phyloP scores from a whole-genome alignment of 2,888 invertebrate species.

The Chrysolina haemoptera region DNA sequence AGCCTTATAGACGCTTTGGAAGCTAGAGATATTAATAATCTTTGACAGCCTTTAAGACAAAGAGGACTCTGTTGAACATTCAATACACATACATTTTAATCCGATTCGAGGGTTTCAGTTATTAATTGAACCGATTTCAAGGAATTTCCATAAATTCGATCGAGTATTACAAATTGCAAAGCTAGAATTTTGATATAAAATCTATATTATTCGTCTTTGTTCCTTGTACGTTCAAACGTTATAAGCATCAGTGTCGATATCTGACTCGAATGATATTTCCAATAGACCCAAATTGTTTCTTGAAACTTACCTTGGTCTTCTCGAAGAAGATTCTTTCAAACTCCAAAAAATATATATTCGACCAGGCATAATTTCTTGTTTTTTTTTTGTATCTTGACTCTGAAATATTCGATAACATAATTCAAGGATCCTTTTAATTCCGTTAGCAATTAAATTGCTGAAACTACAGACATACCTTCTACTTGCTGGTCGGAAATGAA shows the following conservation, averaged over 20 bases:
- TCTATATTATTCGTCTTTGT: conserved; percentile 7
- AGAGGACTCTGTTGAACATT: conserved; percentile 50
- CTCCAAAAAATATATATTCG: too few species aligned
- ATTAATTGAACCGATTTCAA: conserved; percentile 36
- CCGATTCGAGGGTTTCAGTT: conserved; percentile 36
- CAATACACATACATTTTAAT: conserved; percentile 57
- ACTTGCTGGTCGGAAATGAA: too few species aligned
- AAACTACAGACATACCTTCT: too few species aligned
- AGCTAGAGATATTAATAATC: conserved; percentile 58
- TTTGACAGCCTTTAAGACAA: conserved; percentile 61
- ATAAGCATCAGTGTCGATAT: background rate
- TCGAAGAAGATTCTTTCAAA: too few species aligned
- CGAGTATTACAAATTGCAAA: conserved; percentile 17
- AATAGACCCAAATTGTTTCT: background rate
- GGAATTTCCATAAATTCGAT: conserved; percentile 39
- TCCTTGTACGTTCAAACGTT: background rate
- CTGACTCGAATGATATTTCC: background rate
- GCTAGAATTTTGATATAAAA: conserved; percentile 19
- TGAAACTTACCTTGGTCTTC: background rate
- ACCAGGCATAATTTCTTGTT: too few species aligned
- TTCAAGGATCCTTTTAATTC: too few species aligned
- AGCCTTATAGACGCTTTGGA: conserved; percentile 41
- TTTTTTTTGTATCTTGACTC: too few species aligned
- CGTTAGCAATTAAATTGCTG: too few species aligned
- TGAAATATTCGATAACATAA: too few species aligned